phyloP scores from a whole-genome alignment of 2,113 vertebrate genomes.

The Copsychus sechellarum region DNA sequence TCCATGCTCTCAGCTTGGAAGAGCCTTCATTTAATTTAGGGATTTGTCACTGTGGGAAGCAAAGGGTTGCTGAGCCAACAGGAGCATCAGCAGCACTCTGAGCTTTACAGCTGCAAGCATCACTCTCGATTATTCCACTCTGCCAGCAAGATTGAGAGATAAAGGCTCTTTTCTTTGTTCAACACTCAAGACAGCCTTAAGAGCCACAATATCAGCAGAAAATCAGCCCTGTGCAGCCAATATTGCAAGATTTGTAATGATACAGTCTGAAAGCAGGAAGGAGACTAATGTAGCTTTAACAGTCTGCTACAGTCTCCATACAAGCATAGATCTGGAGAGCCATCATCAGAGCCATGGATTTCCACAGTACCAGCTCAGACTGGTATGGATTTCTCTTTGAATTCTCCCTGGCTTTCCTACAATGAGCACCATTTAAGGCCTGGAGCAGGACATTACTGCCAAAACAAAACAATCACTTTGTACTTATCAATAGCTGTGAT shows the following conservation, averaged over 20 bases:
- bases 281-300: not conserved
- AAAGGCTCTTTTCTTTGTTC: conserved; percentile 2
- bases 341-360: not conserved
- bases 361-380: not conserved
- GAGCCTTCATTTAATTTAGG: not conserved
- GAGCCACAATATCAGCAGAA: not conserved
- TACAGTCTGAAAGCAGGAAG: not conserved
- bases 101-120: not conserved
- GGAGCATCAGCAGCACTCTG: not conserved
- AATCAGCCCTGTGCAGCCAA: not conserved
- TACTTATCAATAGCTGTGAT: not conserved
- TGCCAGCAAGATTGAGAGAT: not conserved
- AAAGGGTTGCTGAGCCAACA: not conserved
- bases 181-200: not conserved
- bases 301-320: not conserved
- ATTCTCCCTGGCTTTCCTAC: not conserved
- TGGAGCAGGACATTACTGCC: not conserved
- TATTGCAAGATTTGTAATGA: not conserved
- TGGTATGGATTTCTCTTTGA: not conserved
- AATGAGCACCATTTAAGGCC: not conserved
- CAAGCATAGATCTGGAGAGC: not conserved
- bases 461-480: not conserved
- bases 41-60: not conserved
- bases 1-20: not conserved
- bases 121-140: not conserved